phyloP scores from a whole-genome alignment of 2,797 vertebrate species.

The Characodon lateralis region DNA sequence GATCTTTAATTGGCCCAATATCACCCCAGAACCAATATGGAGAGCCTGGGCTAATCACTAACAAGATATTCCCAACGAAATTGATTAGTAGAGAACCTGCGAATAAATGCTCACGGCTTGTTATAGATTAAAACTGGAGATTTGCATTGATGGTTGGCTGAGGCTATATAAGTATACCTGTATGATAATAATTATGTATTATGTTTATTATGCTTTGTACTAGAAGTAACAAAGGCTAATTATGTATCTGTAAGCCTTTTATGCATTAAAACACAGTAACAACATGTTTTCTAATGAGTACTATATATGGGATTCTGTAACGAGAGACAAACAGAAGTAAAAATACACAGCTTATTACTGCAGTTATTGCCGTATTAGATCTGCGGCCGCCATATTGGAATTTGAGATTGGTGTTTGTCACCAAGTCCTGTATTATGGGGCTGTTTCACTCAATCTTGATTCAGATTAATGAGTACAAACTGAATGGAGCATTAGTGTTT shows the following conservation, averaged over 20 bases:
- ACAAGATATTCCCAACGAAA: conserved; percentile 51
- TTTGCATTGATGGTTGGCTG: background rate
- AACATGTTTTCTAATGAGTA: background rate
- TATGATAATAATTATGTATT: background rate
- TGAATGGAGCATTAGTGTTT: background rate
- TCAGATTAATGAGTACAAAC: background rate
- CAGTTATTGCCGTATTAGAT: background rate
- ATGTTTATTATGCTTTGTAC: background rate
- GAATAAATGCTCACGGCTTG: conserved; percentile 33
- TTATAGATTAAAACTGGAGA: conserved; percentile 14
- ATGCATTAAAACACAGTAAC: background rate
- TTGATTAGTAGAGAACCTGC: conserved; percentile 43
- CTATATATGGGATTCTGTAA: no score
- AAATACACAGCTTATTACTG: background rate
- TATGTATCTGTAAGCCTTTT: no score
- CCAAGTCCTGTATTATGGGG: background rate
- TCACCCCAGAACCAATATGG: conserved; percentile 40
- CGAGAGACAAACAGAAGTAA: background rate
- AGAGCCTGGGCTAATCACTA: conserved; percentile 64
- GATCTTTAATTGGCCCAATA: conserved; percentile 69
- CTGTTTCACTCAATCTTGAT: background rate
- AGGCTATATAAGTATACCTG: background rate
- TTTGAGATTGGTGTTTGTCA: background rate
- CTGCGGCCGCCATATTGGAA: background rate
- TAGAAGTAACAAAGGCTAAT: no score